Conservation (phyloP, 2,888 invertebrate species). For the Camptogramma bilineatum region DNA sequence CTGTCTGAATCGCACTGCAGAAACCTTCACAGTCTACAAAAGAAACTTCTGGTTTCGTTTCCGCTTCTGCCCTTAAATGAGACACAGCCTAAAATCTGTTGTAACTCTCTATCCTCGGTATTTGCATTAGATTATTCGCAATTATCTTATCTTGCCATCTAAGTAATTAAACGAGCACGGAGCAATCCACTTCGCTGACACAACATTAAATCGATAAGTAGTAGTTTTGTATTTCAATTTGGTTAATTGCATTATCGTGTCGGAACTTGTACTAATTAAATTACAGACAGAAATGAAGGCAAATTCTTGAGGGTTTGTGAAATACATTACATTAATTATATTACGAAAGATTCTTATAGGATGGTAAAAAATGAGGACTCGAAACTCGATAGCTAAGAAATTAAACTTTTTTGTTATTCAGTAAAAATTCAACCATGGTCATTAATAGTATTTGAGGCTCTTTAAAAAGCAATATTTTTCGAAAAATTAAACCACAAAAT, state of each 20-base stretch:
- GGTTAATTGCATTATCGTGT: slow-evolving; percentile 26
- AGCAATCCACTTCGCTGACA: slow-evolving; percentile 14
- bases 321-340: neutral
- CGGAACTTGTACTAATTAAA: slow-evolving; percentile 10
- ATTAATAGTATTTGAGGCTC: no score
- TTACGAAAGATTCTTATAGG: no score
- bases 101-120: slow-evolving; percentile 15
- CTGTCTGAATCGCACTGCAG: no score
- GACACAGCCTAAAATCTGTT: slow-evolving; percentile 6
- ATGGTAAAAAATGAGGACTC: no score
- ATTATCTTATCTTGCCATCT: slow-evolving; percentile 27
- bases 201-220: slow-evolving; percentile 20
- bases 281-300: neutral
- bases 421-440: no score
- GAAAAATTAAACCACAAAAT: no score
- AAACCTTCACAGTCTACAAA: no score
- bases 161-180: slow-evolving; percentile 27
- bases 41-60: neutral
- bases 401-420: no score
- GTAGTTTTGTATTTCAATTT: slow-evolving; percentile 19
- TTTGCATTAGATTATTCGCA: slow-evolving; percentile 23
- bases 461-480: no score
- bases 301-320: slow-evolving; percentile 6
- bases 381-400: no score
- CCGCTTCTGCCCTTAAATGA: neutral